Base-by-base conservation (phyloP, 1,140 invertebrate genomes). In the Spodoptera frugiperda region DNA sequence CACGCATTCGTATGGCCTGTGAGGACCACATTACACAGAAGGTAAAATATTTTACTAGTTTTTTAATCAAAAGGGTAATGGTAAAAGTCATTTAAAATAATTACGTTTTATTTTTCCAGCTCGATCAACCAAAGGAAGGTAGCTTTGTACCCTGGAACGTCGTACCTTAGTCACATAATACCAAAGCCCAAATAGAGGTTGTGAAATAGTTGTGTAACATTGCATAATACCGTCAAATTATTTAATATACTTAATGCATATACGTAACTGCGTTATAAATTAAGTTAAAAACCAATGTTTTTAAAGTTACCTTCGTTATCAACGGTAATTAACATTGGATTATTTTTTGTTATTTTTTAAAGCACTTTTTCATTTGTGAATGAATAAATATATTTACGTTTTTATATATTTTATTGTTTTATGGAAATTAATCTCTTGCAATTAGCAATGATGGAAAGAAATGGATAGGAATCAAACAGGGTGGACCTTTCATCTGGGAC, bases 1-100 rank as follows among this genome's bases (percentile, higher is more conserved):
- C 98, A 17, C 95, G 96, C 65, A 99, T 99, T 82, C 95, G 99
- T 57, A 97, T 99, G 96, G 97, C 97, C 19, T 99, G 98, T 87
- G 93, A 96, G 76, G 98, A 99, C 93, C 89, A 96, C 81, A 96
- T 99, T 51, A 98, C 96, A n/a, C 89, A 95, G 74, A 96, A 96
- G 95, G 97, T 98, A 95, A 86, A 19, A 39, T 9, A 39, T 1
- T 39, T 39, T 39, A 39, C 6, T 63, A 2, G 4, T 30, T 17
- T 17, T 39, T 21, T 57, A 33, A 15, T 1, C 9, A 33, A 30
- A 55, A 25, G 2, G 5, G 5, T 4, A 12, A 8, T n/a, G 17
- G 3, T 5, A 48, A 61, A 54, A 49, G 46, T 53, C 12, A 57
- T 67, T 67, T 48, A 21, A 49, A 17, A 19, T 54, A 3, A 39